A percentile compares a stretch with the other conserved stretches of the same genome.
Conservation (phyloP, 2,888 invertebrate genomes). For the Steinernema hermaphroditum region DNA sequence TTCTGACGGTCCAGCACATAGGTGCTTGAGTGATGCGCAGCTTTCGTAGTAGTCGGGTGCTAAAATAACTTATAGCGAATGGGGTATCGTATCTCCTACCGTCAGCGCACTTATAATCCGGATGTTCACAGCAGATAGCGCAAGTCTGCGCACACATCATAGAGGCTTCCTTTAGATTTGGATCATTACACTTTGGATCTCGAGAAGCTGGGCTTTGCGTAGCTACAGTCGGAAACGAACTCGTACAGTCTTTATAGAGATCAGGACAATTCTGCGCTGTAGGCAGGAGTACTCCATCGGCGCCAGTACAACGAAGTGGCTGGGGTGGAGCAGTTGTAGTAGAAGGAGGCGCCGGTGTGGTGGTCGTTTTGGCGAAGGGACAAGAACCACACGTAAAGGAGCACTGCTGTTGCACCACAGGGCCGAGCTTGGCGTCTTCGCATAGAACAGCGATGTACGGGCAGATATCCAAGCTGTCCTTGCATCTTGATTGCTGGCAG, state of each 20-base stretch:
- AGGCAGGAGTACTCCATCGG: too few relatives aligned
- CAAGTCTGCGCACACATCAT: conserved; percentile 49
- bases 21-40: neutral
- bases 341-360: neutral
- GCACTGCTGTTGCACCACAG: neutral
- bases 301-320: neutral
- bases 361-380: neutral
- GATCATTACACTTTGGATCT: conserved; percentile 50
- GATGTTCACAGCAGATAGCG: conserved; percentile 49
- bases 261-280: too few relatives aligned
- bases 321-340: neutral
- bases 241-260: neutral
- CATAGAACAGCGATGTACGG: neutral
- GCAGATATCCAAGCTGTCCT: neutral
- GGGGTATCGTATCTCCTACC: too few relatives aligned
- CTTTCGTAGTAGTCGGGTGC: neutral
- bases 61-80: too few relatives aligned
- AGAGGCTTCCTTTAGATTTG: conserved; percentile 46
- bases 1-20: too few relatives aligned
- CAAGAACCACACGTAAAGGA: neutral
- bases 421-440: neutral
- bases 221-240: neutral
- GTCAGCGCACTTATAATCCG: too few relatives aligned
- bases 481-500: neutral
- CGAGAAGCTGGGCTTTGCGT: neutral